Conservation (phyloP, 2,888 invertebrate species). For the Spilosoma lubricipeda region DNA sequence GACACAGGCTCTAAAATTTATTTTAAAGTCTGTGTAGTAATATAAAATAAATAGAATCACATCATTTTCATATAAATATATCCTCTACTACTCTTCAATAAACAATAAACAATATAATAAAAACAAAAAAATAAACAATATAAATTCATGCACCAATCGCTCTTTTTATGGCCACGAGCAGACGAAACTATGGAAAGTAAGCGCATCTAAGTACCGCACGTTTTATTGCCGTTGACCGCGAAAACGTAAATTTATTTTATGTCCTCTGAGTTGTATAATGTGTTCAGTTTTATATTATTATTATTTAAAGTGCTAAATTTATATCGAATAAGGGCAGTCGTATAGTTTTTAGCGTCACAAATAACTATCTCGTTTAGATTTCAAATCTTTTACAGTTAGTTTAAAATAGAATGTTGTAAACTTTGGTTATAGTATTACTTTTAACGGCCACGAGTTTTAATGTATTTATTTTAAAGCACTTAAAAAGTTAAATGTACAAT, state of each 20-base stretch:
- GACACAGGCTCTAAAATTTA: no score
- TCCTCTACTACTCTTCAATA: no score
- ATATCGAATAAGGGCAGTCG: not conserved
- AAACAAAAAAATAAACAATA: accelerated
- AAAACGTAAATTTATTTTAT: slow-evolving; percentile 44
- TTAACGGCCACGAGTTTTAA: not conserved
- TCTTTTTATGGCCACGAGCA: slow-evolving; percentile 29
- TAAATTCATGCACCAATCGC: slow-evolving; percentile 9
- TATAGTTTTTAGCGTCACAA: slow-evolving; percentile 3
- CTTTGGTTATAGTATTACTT: not conserved
- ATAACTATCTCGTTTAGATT: not conserved
- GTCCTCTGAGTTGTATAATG: slow-evolving; percentile 30
- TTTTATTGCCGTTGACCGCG: slow-evolving; percentile 46
- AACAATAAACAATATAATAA: no score
- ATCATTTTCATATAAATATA: no score
- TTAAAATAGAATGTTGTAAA: not conserved
- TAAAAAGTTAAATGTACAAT: not conserved
- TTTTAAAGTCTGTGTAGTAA: no score
- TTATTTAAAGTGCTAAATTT: slow-evolving; percentile 17
- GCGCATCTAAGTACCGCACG: slow-evolving; percentile 27
- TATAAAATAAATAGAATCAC: no score
- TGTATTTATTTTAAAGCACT: not conserved
- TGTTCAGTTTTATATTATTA: slow-evolving; percentile 9
- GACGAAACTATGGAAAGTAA: slow-evolving; percentile 39
- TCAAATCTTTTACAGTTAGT: not conserved